phyloP scores from a whole-genome alignment of 2,113 vertebrate genomes.

The Gobius niger region DNA sequence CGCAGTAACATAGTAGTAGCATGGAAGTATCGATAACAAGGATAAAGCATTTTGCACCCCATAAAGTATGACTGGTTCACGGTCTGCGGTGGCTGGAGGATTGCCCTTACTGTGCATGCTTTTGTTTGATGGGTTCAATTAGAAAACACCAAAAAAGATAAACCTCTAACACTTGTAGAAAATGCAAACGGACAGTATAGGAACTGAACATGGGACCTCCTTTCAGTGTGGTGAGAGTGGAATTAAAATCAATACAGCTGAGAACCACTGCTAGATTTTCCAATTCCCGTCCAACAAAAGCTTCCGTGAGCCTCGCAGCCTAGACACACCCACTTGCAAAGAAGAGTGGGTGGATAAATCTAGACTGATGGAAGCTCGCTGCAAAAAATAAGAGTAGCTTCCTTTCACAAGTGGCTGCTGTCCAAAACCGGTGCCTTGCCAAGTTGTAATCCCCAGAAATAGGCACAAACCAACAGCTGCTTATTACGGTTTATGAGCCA shows the following conservation, averaged over 20 bases:
- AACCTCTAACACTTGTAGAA: too few relatives aligned
- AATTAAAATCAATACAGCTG: background rate
- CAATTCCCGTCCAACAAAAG: slow-evolving; percentile 1
- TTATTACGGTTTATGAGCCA: background rate
- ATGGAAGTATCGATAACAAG: too few relatives aligned
- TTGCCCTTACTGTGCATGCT: too few relatives aligned
- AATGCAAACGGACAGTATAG: too few relatives aligned
- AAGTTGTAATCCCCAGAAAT: background rate
- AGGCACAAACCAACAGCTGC: slow-evolving; percentile 5
- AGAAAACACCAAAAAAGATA: too few relatives aligned
- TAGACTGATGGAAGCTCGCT: background rate
- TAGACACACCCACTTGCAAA: background rate
- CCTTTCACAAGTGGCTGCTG: background rate
- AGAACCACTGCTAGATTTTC: background rate
- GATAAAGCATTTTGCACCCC: too few relatives aligned
- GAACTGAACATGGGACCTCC: background rate
- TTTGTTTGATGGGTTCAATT: too few relatives aligned
- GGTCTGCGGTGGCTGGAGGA: too few relatives aligned
- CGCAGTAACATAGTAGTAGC: too few relatives aligned
- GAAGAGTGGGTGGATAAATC: background rate
- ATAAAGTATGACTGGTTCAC: too few relatives aligned
- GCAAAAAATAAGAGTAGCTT: slow-evolving; percentile 2
- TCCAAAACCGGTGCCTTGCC: background rate
- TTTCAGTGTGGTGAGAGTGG: too few relatives aligned
- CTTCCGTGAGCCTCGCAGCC: background rate